phyloP scores from a whole-genome alignment of 2,797 vertebrate species.

The Onychomys arenicola region DNA sequence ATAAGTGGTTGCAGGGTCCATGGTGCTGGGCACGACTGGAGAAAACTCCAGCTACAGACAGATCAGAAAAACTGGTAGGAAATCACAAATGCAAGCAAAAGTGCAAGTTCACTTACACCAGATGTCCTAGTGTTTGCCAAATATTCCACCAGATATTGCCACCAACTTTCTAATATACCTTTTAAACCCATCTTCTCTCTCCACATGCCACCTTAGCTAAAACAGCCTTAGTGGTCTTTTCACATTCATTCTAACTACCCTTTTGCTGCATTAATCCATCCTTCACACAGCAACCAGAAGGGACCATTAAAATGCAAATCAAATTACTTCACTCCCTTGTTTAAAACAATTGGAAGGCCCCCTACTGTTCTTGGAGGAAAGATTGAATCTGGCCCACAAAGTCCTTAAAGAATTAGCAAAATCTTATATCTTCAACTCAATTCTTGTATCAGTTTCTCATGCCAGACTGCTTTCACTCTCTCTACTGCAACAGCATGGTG shows the following conservation, averaged over 20 bases:
- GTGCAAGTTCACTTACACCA: background rate
- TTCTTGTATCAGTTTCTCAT: background rate
- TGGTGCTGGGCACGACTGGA: no score
- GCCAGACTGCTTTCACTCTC: background rate
- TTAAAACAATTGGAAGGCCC: conserved; percentile 56
- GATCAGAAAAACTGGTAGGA: conserved; percentile 11
- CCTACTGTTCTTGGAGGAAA: background rate
- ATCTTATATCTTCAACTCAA: background rate
- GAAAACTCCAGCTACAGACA: background rate
- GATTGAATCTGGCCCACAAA: background rate
- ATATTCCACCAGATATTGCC: background rate
- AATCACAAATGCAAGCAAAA: conserved; percentile 31
- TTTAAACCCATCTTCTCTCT: background rate
- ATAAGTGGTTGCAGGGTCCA: no score
- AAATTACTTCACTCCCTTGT: conserved; percentile 22
- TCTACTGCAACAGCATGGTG: background rate
- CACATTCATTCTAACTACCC: background rate
- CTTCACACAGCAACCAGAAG: conserved; percentile 10
- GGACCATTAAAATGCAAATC: conserved; percentile 55
- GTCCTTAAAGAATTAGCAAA: conserved; percentile 51
- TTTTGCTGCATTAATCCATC: conserved; percentile 27
- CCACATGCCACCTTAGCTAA: background rate
- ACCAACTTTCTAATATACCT: conserved; percentile 5
- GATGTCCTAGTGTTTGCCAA: background rate
- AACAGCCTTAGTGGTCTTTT: background rate